Evolutionary conservation across 2,797 vertebrate species (phyloP), one percentile per base, ranked within the genome.

Genomic region (Alauda arvensis): DNA sequence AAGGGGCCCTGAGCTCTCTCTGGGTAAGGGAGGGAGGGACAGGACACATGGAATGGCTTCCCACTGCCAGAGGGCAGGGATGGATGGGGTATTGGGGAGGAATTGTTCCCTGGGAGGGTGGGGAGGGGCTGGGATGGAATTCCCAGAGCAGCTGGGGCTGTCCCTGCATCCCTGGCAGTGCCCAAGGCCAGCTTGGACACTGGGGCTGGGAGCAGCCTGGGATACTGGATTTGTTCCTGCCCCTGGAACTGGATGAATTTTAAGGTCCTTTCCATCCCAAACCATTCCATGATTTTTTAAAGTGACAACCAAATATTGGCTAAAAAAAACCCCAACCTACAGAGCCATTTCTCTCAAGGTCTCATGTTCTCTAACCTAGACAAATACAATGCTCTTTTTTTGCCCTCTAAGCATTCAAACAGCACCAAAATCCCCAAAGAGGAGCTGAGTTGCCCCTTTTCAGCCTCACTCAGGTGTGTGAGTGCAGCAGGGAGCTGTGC

Each of bases 51-150:
- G 59, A 59, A 33, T 71, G 33, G 52, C 24, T 55, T 67, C 1
- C 1, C 1, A 13, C 2, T 68, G 55, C 3, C 17, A 11, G 8
- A 6, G 20, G 25, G 24, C 4, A 20, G 29, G 4, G 4, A 0
- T 34, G 3, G 43, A 2, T 69, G 43, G 37, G 19, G 25, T 1
- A 0, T 25, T 57, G 52, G 45, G 45, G 0, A 45, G 51, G n/a
- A 39, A 57, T 57, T 43, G 40, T 40, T 40, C 40, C 0, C 43
- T 63, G 16, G 2, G 7, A 55, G 34, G 31, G 12, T 56, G 57
- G 10, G 1, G 0, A 40, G 40, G 40, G 40, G 40, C 40, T 70
- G 40, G 42, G 28, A 3, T 49, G 28, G 29, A 40, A 40, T 74
- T 49, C 17, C 28, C 25, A 46, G 29, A 53, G 25, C 1, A 31